Evolutionary conservation across 2,797 vertebrate genomes (phyloP).

Genomic region (Etheostoma nigrum): DNA sequence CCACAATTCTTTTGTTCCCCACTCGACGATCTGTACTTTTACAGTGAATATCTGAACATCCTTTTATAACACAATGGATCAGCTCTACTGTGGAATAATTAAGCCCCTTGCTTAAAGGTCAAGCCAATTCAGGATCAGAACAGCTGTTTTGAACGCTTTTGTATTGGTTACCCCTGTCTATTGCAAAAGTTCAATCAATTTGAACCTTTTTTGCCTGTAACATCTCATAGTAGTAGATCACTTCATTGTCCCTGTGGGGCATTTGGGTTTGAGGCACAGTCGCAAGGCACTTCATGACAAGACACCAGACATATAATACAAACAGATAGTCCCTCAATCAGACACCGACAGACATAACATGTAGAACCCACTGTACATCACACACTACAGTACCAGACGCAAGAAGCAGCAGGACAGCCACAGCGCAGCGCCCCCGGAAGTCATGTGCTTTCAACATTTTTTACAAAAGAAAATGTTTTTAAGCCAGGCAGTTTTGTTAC

Average conservation of each 20-base stretch:
- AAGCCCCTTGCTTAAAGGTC: not conserved
- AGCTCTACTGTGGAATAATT: not conserved
- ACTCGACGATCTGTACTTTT: not conserved
- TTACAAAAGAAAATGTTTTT: not conserved
- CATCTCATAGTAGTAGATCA: too few relatives aligned
- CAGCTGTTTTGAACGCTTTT: not conserved
- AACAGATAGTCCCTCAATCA: too few relatives aligned
- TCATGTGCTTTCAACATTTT: not conserved
- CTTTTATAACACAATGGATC: constrained; percentile 21
- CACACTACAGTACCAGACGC: too few relatives aligned
- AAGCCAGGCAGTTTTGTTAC: too few relatives aligned
- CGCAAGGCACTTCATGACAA: too few relatives aligned
- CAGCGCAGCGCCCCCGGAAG: too few relatives aligned
- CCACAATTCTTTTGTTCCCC: not conserved
- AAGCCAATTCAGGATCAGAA: not conserved
- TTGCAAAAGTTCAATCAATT: not conserved
- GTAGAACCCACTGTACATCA: too few relatives aligned
- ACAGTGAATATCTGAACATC: constrained; percentile 16
- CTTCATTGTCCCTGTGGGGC: too few relatives aligned
- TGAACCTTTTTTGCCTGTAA: not conserved
- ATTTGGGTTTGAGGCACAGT: too few relatives aligned
- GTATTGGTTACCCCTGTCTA: not conserved
- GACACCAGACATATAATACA: too few relatives aligned
- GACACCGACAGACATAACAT: too few relatives aligned
- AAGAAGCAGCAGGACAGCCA: too few relatives aligned